Evolutionary conservation across 1,140 invertebrate species (phyloP), one percentile per base, ranked within the genome.

Genomic region (Aleiodes sp.): DNA sequence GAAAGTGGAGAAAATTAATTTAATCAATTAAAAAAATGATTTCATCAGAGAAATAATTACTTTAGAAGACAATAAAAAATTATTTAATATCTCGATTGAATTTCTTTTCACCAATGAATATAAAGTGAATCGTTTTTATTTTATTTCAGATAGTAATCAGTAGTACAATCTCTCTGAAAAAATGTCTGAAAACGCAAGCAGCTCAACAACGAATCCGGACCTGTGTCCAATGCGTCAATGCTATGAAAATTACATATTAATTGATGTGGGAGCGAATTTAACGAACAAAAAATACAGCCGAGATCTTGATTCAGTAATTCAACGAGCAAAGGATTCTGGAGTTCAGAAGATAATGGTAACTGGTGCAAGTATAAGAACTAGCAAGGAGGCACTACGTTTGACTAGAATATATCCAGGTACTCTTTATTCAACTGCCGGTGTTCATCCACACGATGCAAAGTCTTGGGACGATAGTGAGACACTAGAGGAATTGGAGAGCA

Each of bases 391-490:
- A 37, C 86, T 97, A 65, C 89, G 95, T 82, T 86, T 96, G 33
- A 95, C 95, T 46, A 89, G 94, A 80, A 92, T 96, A 77, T 95
- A 96, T 87, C 95, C 95, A 56, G 94, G 94, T 72, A 93, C 91
- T 16, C 89, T 98, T 46, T 98, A 97, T 85, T 97, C 94, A 43
- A 97, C 96, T 75, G 95, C 95, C 82, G 96, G 95, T 72, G 92
- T 98, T 68, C 96, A 98, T 87, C 96, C 96, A 7, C 96, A 98
- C 84, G 96, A 98, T 87, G 96, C 96, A 1, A 98, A 97, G 86
- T 94, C 94, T 1, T 98, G 96, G 91, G 93, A 96, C 60, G 92
- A 94, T 75, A 89, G 90, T 70, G 85, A 91, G 10, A 89, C 89
- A 64, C 89, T 91, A 87, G 84, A 89, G 65, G 92, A 94, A 76